These are phyloP conservation scores for Polia nebulosa DNA, from an alignment of 2,888 invertebrate species.

Conservation along the genomic window DNA sequence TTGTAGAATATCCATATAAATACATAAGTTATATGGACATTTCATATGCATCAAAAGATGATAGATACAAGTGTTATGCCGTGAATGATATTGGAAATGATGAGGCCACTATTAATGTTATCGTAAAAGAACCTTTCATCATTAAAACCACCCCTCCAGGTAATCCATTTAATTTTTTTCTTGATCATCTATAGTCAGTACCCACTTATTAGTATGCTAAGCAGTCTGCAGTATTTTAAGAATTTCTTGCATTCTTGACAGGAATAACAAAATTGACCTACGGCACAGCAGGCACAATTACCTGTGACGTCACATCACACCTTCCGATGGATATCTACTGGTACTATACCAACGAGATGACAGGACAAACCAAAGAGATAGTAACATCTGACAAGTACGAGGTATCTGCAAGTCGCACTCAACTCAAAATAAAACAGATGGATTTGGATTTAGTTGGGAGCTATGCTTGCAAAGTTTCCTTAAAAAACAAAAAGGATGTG, in stretches of 20 bases:
- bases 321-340: slow-evolving; percentile 60
- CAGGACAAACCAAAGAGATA: slow-evolving; percentile 20
- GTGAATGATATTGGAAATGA: slow-evolving; percentile 39
- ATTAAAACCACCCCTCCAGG: slow-evolving; percentile 40
- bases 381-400: slow-evolving; percentile 41
- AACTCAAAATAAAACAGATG: slow-evolving; percentile 56
- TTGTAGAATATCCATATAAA: slow-evolving; percentile 49
- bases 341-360: slow-evolving; percentile 35
- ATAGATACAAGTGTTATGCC: slow-evolving; percentile 55
- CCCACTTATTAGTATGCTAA: too few species aligned
- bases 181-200: background rate
- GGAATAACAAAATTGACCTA: slow-evolving; percentile 43
- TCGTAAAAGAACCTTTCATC: slow-evolving; percentile 53
- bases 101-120: slow-evolving; percentile 32
- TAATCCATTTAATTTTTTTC: slow-evolving; percentile 14
- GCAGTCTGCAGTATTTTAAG: too few species aligned
- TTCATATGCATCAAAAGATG: slow-evolving; percentile 17
- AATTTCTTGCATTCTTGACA: slow-evolving; percentile 31
- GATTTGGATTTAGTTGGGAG: slow-evolving; percentile 46
- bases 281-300: slow-evolving; percentile 40
- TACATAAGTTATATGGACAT: slow-evolving; percentile 57
- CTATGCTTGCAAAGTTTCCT: slow-evolving; percentile 51
- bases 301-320: slow-evolving; percentile 57
- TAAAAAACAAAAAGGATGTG: slow-evolving; percentile 33
- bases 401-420: slow-evolving; percentile 47